Evolutionary conservation across 1,140 invertebrate species (phyloP), one percentile per base, ranked within the genome.

Genomic region (Nylanderia fulva): DNA sequence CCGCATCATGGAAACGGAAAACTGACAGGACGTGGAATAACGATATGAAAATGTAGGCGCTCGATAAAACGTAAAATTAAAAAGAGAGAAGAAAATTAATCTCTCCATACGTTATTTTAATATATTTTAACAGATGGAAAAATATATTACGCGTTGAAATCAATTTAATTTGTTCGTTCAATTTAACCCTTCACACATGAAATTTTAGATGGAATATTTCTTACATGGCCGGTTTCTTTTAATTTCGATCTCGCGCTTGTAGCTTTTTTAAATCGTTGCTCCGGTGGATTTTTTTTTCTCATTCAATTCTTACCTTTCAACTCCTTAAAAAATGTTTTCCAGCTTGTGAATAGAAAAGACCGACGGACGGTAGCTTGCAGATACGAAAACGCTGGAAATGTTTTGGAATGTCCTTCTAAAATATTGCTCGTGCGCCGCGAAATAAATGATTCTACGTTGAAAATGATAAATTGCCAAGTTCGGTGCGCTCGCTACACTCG

Each of bases 101-200:
- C 27, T 36, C 60, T 48, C 39, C 9, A 42, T 68, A 68, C 7
- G 15, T 33, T 9, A 58, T 72, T 60, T 82, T 82, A 71, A 82
- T 45, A 72, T 68, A 69, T 82, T 82, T 72, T 52, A 72, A 82
- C 36, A 45, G 39, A 71, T 82, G 71, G 27, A 11, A 27, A 61
- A 72, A 39, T 36, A n/a, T 18, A 9, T 66, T 77, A 42, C 42
- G n/a, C 36, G 29, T 27, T 36, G 52, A 72, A 58, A 68, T 58
- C 45, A 68, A 24, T 42, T 60, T 36, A 82, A 82, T 82, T 82
- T 72, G 18, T 72, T 64, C 36, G 45, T 68, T 58, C 66, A 72
- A 82, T 82, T 82, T 82, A 82, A 71, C 39, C 36, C 36, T 66
- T n/a, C n/a, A 45, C 72, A 71, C 24, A 82, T 71, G 8, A 36